These are phyloP conservation scores for Pangasius sanitwongsei DNA, from an alignment of 2,797 vertebrate genomes.

Conservation along the genomic window DNA sequence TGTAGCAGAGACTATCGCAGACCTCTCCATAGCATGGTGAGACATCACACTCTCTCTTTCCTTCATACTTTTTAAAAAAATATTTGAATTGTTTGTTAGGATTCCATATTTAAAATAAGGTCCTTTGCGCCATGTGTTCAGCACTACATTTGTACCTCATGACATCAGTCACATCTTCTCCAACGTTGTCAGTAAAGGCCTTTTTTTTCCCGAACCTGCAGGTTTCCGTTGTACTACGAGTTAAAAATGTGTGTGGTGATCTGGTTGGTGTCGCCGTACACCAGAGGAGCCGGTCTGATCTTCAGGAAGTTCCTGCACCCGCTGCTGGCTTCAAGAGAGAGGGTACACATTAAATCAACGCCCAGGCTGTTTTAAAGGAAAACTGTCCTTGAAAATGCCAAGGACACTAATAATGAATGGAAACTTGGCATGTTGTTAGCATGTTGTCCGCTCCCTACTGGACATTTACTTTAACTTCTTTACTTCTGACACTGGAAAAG, in stretches of 20 bases:
- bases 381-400: neutral
- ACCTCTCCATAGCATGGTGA: slow-evolving; percentile 85
- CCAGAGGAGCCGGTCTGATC: slow-evolving; percentile 85
- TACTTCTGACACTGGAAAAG: neutral
- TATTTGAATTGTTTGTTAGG: neutral
- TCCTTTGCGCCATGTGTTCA: too few species aligned
- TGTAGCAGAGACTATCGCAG: slow-evolving; percentile 81
- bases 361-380: neutral
- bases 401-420: neutral
- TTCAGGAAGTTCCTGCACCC: slow-evolving; percentile 87
- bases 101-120: neutral
- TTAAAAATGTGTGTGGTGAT: slow-evolving; percentile 87
- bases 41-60: slow-evolving; percentile 36
- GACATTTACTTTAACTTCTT: neutral
- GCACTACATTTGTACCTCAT: neutral
- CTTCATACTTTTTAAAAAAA: neutral
- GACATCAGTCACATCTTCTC: neutral
- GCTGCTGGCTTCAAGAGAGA: slow-evolving; percentile 84
- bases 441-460: neutral
- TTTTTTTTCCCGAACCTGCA: slow-evolving; percentile 46
- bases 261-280: slow-evolving; percentile 86
- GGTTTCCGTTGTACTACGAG: slow-evolving; percentile 88
- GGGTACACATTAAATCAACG: slow-evolving; percentile 66
- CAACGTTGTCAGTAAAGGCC: neutral
- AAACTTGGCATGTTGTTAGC: neutral